Evolutionary conservation across 2,113 vertebrate species (phyloP), one percentile per base, ranked within the genome.

Genomic region (Cyrtonyx montezumae): DNA sequence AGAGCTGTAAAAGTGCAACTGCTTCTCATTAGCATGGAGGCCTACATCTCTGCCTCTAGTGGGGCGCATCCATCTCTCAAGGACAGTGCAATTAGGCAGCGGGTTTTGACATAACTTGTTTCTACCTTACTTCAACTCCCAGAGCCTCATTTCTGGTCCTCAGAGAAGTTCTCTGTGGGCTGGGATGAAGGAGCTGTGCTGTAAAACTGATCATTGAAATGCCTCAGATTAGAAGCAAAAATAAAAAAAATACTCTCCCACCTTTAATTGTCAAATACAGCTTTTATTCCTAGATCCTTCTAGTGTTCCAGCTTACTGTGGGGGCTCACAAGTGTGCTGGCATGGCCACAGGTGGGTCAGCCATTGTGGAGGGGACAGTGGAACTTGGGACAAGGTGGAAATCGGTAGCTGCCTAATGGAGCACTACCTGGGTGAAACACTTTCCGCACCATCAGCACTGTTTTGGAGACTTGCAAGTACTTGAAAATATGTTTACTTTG

Each of bases 71-170:
- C 59, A 36, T 32, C 8, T 12, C 76, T 56, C 2, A 2, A 53
- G 40, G 40, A 34, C 62, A 61, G 9, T 8, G 28, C 40, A 9
- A 32, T 43, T 18, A 11, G 45, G 37, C 42, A 36, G n/a, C 0
- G 0, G 37, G 49, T 26, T 26, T 23, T 84, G 68, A 15, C 1
- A 0, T 4, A 28, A 43, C 21, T 22, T 2, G 2, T 55, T 61
- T 14, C 12, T 20, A 42, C 10, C 19, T 62, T 58, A 46, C 83
- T 67, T 78, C 18, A 43, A 23, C 30, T 91, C 30, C 49, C 28
- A 58, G 21, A 22, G 0, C 14, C 84, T 78, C 22, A 8, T 51
- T 84, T 63, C 13, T 78, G 32, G 37, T 84, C 32, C 23, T 17
- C 0, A 0, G 40, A 76, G 6, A 37, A 67, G 36, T 46, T 21